A percentile compares a stretch with the other conserved stretches of the same genome.
Conservation (phyloP, 2,113 vertebrate species). For the Monopterus albus region DNA sequence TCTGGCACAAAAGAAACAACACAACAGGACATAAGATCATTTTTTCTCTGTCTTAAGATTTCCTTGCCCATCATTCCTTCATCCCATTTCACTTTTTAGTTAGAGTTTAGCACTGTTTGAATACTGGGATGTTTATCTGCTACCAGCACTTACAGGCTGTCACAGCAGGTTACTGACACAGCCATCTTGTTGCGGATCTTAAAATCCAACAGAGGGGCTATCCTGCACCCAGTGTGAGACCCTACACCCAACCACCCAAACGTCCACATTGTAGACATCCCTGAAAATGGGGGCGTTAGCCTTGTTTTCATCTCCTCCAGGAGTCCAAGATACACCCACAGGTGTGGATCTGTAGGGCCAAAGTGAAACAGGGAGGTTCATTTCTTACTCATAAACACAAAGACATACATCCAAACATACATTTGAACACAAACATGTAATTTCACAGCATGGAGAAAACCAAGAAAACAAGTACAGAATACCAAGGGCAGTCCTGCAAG, state of each 20-base stretch:
- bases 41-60: no score
- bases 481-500: no score
- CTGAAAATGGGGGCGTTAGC: neutral
- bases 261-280: conserved; percentile 10
- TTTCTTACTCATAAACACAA: conserved; percentile 17
- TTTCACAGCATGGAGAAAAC: conserved; percentile 54
- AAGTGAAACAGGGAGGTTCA: conserved; percentile 65
- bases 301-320: neutral
- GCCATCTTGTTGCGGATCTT: no score
- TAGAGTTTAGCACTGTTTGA: no score
- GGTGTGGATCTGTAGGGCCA: conserved; percentile 26
- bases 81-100: no score
- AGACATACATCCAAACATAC: neutral
- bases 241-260: conserved; percentile 3
- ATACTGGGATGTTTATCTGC: no score
- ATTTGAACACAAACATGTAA: conserved; percentile 1
- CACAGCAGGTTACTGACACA: no score
- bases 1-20: no score
- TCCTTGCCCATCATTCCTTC: no score
- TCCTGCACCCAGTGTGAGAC: conserved; percentile 33
- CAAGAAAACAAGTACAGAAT: conserved; percentile 22
- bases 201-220: no score
- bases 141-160: no score
- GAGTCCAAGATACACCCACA: neutral
- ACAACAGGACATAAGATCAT: no score